Evolutionary conservation across 2,113 vertebrate species (phyloP).

Genomic region (Ctenomys sociabilis): DNA sequence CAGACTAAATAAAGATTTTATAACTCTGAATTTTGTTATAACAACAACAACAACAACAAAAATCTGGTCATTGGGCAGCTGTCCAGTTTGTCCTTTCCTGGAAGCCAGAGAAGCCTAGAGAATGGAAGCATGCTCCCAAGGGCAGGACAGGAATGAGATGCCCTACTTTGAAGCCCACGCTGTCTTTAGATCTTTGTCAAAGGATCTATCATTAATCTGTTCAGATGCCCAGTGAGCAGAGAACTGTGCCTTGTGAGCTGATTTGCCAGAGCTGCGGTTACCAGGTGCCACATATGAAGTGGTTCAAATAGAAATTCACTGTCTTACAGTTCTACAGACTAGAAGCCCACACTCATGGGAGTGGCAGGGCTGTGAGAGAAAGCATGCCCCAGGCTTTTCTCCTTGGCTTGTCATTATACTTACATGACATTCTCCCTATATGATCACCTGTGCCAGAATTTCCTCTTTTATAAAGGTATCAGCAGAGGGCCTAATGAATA

Average conservation of each 20-base stretch:
- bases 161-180: neutral
- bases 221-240: neutral
- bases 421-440: rapidly evolving
- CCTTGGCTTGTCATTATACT: neutral
- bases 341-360: neutral
- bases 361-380: neutral
- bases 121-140: neutral
- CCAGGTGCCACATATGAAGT: neutral
- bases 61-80: neutral
- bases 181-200: neutral
- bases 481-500: neutral
- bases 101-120: neutral
- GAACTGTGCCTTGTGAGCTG: too few species aligned
- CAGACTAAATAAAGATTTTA: neutral
- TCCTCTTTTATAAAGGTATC: neutral
- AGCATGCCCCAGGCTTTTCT: neutral
- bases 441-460: neutral
- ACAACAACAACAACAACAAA: neutral
- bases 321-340: neutral
- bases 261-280: neutral
- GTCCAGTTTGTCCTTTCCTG: neutral
- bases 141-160: neutral
- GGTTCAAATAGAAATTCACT: neutral
- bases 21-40: neutral
- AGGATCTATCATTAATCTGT: too few species aligned